Conservation (phyloP, 2,113 vertebrate genomes). For the Elgaria multicarinata region DNA sequence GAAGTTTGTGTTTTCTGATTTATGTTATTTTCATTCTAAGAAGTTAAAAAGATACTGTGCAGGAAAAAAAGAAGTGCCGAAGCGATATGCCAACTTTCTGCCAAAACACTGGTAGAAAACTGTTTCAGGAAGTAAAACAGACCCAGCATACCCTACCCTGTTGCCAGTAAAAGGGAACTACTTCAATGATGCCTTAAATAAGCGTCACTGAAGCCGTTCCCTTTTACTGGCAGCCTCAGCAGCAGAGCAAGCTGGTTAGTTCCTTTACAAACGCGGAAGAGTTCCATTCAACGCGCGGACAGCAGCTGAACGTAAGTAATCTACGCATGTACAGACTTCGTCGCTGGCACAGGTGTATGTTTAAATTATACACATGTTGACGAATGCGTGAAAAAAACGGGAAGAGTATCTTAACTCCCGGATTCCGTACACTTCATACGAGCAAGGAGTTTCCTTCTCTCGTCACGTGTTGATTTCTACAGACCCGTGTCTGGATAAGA, state of each 20-base stretch:
- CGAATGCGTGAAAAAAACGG: not conserved
- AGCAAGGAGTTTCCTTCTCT: not conserved
- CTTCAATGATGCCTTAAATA: not conserved
- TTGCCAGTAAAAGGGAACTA: not conserved
- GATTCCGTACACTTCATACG: not conserved
- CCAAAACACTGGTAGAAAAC: too few species aligned
- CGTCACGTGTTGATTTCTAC: not conserved
- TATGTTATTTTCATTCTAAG: too few species aligned
- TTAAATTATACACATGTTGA: not conserved
- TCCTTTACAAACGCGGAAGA: not conserved
- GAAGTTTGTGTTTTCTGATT: too few species aligned
- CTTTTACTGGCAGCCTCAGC: not conserved
- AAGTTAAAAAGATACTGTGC: too few species aligned
- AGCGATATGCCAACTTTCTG: too few species aligned
- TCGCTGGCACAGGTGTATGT: too few species aligned
- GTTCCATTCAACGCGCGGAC: not conserved
- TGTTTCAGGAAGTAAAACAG: not conserved
- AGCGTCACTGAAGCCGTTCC: not conserved
- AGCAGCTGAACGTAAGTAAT: too few species aligned
- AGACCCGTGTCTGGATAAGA: not conserved
- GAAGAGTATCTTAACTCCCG: not conserved
- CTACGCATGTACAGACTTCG: too few species aligned
- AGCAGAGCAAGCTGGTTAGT: not conserved
- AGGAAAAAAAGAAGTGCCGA: too few species aligned
- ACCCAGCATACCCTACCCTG: not conserved